Conservation (phyloP, 2,888 invertebrate species). For the Copidosoma aretas region DNA sequence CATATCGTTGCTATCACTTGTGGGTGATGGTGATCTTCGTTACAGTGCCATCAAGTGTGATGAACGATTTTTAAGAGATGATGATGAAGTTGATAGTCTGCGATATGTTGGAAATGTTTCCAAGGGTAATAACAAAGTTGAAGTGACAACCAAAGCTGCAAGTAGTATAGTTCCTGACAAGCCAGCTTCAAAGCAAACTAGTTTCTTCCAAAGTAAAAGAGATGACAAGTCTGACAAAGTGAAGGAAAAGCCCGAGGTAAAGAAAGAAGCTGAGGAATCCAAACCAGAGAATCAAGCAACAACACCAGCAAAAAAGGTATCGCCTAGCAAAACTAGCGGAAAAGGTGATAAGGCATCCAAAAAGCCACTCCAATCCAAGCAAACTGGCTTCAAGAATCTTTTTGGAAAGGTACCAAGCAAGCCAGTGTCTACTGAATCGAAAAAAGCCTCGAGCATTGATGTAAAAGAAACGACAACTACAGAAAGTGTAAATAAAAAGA, state of each 20-base stretch:
- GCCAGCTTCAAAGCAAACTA: constrained; percentile 15
- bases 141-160: constrained; percentile 5
- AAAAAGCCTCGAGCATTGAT: not conserved
- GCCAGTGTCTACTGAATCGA: not conserved
- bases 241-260: constrained; percentile 27
- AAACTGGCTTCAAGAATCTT: constrained; percentile 52
- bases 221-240: constrained; percentile 11
- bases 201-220: constrained; percentile 22
- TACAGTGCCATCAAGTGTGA: constrained; percentile 55
- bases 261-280: constrained; percentile 24
- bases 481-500: not conserved
- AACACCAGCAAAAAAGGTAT: constrained; percentile 35
- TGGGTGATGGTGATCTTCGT: constrained; percentile 51
- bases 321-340: constrained; percentile 24
- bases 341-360: constrained; percentile 43
- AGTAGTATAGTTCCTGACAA: constrained; percentile 18
- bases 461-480: constrained; percentile 9
- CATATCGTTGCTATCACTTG: constrained; percentile 50
- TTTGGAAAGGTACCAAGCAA: constrained; percentile 48
- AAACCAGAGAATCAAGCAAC: constrained; percentile 23
- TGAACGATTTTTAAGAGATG: constrained; percentile 32
- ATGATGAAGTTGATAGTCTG: constrained; percentile 39
- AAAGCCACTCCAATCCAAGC: constrained; percentile 47
- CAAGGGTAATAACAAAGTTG: constrained; percentile 24
- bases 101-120: constrained; percentile 16